Evolutionary conservation across 2,888 invertebrate genomes (phyloP), one percentile per base, ranked within the genome.

Genomic region (Metopia argyrocephala): DNA sequence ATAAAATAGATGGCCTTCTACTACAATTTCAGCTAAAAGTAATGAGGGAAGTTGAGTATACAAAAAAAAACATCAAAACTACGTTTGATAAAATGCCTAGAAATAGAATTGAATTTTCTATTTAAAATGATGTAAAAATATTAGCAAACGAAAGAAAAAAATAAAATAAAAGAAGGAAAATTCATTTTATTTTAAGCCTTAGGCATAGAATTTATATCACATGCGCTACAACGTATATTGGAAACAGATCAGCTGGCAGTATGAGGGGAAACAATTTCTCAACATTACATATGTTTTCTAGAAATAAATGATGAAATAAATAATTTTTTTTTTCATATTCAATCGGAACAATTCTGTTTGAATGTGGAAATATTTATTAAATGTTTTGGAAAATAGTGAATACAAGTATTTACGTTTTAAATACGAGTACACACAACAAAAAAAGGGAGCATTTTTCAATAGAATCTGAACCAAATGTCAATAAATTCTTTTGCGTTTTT

Each of bases 71-170:
- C 28, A 62, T 74, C 45, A 70, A 81, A 78, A 78, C 78, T 78
- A 81, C 78, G 81, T 81, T 78, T 78, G 70, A 75, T 48, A 75
- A 78, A 81, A 78, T 78, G 62, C 69, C 78, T 54, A 78, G 38
- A 78, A 62, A 25, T n/a, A 46, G 15, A 62, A 62, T 12, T n/a
- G n/a, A n/a, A n/a, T n/a, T n/a, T 38, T 15, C 38, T 9, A 15
- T 38, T 12, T 9, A 38, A 38, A 81, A 81, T 74, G 81, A 81
- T 81, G 78, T 78, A 68, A 64, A 64, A 73, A 65, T 64, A 57
- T 65, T 27, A 69, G 65, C n/a, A n/a, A 12, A 38, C 1, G 38
- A 4, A 3, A 15, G 38, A 38, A 38, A 38, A 38, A 15, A 15
- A n/a, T n/a, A n/a, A 15, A 31, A 3, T 31, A 12, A 12, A 38